These are phyloP conservation scores for Etia nguti DNA, from an alignment of 2,113 vertebrate species.

Conservation along the genomic window DNA sequence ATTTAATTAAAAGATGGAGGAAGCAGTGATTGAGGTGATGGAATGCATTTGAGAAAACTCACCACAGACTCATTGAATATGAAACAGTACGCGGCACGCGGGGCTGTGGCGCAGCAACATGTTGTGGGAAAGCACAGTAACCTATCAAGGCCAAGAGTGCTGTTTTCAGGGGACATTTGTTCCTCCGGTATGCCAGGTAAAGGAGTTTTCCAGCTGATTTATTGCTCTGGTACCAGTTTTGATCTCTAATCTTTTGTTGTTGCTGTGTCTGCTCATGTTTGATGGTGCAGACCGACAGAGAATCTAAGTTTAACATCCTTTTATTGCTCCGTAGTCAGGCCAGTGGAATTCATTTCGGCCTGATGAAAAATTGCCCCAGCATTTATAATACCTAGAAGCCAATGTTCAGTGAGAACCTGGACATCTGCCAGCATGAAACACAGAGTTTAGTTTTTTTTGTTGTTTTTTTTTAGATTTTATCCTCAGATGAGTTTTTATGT, in stretches of 20 bases:
- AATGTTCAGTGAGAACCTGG: background rate
- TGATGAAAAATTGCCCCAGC: background rate
- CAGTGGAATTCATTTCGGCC: background rate
- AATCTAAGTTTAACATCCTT: background rate
- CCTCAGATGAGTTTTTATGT: background rate
- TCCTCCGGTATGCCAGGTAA: background rate
- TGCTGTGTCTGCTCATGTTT: background rate
- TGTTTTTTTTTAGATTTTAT: background rate
- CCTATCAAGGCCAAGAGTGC: background rate
- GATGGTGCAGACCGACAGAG: background rate
- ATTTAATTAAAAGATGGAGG: slow-evolving; percentile 48
- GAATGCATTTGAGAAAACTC: slow-evolving; percentile 4
- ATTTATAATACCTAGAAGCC: background rate
- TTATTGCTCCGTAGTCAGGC: background rate
- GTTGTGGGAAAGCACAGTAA: background rate
- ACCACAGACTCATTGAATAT: background rate
- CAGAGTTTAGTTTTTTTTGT: background rate
- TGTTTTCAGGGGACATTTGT: background rate
- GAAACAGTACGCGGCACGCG: background rate
- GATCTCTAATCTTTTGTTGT: background rate
- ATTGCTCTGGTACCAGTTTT: background rate
- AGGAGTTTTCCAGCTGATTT: background rate
- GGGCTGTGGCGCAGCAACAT: background rate
- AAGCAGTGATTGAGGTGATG: slow-evolving; percentile 27
- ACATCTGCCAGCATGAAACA: background rate